Evolutionary conservation across 2,113 vertebrate species (phyloP).

Genomic region (Lontra canadensis): DNA sequence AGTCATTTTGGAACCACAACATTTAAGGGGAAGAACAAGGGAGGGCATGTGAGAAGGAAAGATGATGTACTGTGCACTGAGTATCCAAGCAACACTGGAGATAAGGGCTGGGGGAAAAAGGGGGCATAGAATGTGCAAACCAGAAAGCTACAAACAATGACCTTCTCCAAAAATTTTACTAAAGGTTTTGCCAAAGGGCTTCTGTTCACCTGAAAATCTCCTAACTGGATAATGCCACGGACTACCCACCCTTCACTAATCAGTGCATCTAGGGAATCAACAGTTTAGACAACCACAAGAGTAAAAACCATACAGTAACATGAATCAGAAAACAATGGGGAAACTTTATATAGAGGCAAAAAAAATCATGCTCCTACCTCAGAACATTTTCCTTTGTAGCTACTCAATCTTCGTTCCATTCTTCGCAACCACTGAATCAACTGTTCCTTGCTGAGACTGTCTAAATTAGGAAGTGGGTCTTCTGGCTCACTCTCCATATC

Average conservation of each 20-base stretch:
- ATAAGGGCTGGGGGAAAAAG: not conserved
- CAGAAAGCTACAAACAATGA: not conserved
- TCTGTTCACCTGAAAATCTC: not conserved
- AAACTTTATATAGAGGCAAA: not conserved
- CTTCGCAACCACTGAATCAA: conserved; percentile 88
- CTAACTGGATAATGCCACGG: not conserved
- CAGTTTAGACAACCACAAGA: not conserved
- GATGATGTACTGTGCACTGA: not conserved
- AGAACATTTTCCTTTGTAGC: conserved; percentile 93
- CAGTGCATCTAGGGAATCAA: not conserved
- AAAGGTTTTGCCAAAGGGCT: not conserved
- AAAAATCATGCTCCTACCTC: conserved; percentile 85
- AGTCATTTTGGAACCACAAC: not conserved
- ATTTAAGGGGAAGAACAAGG: not conserved
- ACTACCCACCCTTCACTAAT: not conserved
- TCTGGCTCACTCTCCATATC: conserved; percentile 96
- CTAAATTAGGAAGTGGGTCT: conserved; percentile 85
- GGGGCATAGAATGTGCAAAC: not conserved
- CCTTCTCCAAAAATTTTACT: not conserved
- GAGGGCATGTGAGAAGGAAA: not conserved
- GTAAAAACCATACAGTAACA: not conserved
- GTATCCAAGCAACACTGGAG: not conserved
- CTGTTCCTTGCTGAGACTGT: conserved; percentile 91
- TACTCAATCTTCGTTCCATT: conserved; percentile 91
- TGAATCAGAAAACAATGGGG: not conserved